phyloP scores from a whole-genome alignment of 2,797 vertebrate genomes.

The Periophthalmus magnuspinnatus region DNA sequence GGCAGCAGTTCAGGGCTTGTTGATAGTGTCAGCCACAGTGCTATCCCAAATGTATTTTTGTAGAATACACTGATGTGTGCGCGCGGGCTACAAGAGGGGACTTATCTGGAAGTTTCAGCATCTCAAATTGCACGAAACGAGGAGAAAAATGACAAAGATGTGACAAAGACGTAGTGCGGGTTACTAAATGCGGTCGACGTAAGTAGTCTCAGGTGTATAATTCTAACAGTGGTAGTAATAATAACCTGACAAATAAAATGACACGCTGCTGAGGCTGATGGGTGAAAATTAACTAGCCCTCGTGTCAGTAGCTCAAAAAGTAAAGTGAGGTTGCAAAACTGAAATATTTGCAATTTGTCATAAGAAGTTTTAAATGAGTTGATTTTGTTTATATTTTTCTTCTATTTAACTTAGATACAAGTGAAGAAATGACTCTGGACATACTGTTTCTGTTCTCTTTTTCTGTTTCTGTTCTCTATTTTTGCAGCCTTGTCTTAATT shows the following conservation, averaged over 20 bases:
- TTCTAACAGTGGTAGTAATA: neutral
- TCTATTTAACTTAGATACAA: neutral
- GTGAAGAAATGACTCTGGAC: neutral
- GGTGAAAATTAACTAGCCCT: neutral
- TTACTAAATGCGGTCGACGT: neutral
- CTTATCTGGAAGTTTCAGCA: neutral
- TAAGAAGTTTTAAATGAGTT: too few species aligned
- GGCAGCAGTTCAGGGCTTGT: slow-evolving; percentile 4
- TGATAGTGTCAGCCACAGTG: neutral
- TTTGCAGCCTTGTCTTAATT: too few species aligned
- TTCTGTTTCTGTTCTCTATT: too few species aligned
- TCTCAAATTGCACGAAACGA: neutral
- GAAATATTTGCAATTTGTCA: too few species aligned
- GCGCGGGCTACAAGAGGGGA: neutral
- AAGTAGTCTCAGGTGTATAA: neutral
- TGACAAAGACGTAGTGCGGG: neutral
- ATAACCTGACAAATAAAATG: neutral
- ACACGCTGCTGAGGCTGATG: neutral
- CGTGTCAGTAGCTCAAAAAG: too few species aligned
- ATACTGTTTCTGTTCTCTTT: neutral
- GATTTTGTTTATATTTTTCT: too few species aligned
- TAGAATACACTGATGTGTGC: neutral
- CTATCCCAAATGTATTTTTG: slow-evolving; percentile 4
- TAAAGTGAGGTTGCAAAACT: too few species aligned
- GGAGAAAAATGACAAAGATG: neutral